phyloP scores from a whole-genome alignment of 1,140 invertebrate species.

The Drosophila burlai region DNA sequence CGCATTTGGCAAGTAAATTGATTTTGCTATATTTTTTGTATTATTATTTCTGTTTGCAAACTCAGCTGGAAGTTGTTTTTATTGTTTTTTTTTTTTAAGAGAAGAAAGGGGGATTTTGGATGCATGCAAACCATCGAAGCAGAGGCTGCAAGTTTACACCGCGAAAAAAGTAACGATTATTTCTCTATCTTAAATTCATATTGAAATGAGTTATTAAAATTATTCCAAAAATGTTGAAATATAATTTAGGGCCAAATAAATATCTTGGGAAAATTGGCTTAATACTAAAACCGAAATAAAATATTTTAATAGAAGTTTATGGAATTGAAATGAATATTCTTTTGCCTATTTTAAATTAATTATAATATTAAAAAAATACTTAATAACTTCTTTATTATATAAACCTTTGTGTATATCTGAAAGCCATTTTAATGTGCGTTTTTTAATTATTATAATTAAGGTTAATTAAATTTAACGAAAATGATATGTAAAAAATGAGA shows the following conservation, averaged over 20 bases:
- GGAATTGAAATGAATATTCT: neutral
- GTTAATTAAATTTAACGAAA: slow-evolving; percentile 1
- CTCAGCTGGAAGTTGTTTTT: slow-evolving; percentile 1
- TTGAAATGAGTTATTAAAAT: neutral
- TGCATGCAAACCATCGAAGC: slow-evolving; percentile 5
- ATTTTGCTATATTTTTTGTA: slow-evolving; percentile 13
- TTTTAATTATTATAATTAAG: neutral
- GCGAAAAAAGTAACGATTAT: neutral
- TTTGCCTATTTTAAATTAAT: too few relatives aligned
- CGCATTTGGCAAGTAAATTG: slow-evolving; percentile 43
- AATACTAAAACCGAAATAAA: neutral
- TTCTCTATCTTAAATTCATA: neutral
- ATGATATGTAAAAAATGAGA: neutral
- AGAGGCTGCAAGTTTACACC: neutral
- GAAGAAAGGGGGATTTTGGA: neutral
- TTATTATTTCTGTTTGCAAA: slow-evolving; percentile 3
- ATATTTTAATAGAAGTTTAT: neutral
- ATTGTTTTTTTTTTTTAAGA: neutral
- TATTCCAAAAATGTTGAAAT: neutral
- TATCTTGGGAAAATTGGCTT: neutral
- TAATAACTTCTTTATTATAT: neutral
- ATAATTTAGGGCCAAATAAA: neutral
- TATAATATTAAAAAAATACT: neutral
- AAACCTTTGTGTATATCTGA: neutral
- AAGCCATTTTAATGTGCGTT: neutral